phyloP scores from a whole-genome alignment of 2,888 invertebrate genomes.

The Hyppa rectilinea region DNA sequence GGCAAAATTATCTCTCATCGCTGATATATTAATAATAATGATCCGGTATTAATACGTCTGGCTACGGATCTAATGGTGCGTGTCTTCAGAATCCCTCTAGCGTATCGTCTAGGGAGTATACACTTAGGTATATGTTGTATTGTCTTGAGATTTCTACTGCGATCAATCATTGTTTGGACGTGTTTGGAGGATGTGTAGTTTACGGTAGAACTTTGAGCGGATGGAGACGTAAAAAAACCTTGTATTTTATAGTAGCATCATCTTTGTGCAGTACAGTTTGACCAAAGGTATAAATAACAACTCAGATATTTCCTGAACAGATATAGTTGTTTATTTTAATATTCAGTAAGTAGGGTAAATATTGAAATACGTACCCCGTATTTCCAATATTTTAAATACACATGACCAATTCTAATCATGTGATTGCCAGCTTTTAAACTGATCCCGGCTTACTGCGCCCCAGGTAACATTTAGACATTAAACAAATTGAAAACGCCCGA shows the following conservation, averaged over 20 bases:
- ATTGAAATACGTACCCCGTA: too few species aligned
- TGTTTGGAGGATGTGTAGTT: slow-evolving; percentile 28
- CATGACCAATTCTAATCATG: slow-evolving; percentile 48
- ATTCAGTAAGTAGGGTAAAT: neutral
- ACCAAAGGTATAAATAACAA: neutral
- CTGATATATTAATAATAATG: slow-evolving; percentile 83
- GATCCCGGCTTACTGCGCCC: slow-evolving; percentile 53
- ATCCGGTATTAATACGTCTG: slow-evolving; percentile 79
- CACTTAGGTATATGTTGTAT: slow-evolving; percentile 24
- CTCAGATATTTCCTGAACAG: neutral
- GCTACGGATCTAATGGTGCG: slow-evolving; percentile 76
- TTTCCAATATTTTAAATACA: slow-evolving; percentile 28
- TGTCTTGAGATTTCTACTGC: slow-evolving; percentile 33
- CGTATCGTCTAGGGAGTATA: slow-evolving; percentile 64
- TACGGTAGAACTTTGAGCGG: neutral
- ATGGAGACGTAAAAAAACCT: neutral
- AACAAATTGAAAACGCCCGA: slow-evolving; percentile 82
- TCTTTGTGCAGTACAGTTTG: neutral
- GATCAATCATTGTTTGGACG: slow-evolving; percentile 53
- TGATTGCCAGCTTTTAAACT: slow-evolving; percentile 49
- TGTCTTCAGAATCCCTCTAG: slow-evolving; percentile 70
- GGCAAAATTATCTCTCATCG: slow-evolving; percentile 74
- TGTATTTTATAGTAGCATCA: neutral
- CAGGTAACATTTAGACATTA: slow-evolving; percentile 72
- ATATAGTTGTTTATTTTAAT: neutral